Evolutionary conservation across 2,113 vertebrate genomes (phyloP), one percentile per base, ranked within the genome.

Genomic region (Thalassarche chlororhynchos): DNA sequence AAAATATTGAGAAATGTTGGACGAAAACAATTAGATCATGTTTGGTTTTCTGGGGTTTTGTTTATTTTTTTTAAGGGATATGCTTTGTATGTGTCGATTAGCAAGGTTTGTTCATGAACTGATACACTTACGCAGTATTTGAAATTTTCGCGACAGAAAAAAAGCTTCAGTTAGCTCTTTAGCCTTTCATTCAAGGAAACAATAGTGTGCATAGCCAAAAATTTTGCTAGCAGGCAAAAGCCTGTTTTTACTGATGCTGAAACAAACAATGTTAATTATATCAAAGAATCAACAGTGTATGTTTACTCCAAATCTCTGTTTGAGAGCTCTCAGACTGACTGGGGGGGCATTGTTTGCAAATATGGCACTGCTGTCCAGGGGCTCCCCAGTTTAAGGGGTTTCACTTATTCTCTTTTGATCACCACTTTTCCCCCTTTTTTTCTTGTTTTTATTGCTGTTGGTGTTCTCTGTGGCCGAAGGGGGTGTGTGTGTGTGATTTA

Each of bases 171-270:
- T 93, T 71, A 51, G 65, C 49, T 80, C 77, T 94, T 76, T 12
- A 82, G 70, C 77, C 49, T 84, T 91, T 85, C 28, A 28, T 94
- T 95, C 65, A 61, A 93, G 36, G 71, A 72, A 95, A 92, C 89
- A 91, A 46, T 79, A 66, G 80, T 34, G 87, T 76, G 61, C 42
- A 51, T 32, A 87, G 70, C 69, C 60, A 84, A 46, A 95, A 92
- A 87, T 64, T 32, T 69, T 68, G 77, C 72, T 89, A 84, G 69
- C 52, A 83, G 92, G 80, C 62, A 90, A 81, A 96, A 93, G 54
- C 40, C 70, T 85, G 78, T 36, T 96, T 96, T 83, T 87, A 70
- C 52, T 80, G 86, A 60, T 87, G 81, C 42, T 83, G 96, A 89
- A 36, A 57, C 91, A 93, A 92, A 87, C 65, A 23, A 7, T 54